Percentiles rank a stretch among this genome's conserved stretches.
Evolutionary conservation across 2,888 invertebrate genomes (phyloP).

Genomic region (Pilophorus perplexus): DNA sequence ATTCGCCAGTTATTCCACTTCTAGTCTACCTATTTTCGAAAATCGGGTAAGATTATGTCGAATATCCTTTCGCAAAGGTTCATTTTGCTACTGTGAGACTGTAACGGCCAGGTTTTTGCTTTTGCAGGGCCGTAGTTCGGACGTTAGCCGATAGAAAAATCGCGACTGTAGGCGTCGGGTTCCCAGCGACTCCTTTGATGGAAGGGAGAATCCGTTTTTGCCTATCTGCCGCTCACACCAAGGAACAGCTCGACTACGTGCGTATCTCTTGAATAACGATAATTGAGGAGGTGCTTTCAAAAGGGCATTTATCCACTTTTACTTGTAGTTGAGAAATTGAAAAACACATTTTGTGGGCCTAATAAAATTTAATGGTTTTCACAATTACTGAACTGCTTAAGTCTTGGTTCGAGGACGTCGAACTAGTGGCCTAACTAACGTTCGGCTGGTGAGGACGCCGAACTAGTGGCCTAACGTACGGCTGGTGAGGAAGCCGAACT

Average conservation of each 20-base stretch:
- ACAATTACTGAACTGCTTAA: too few relatives aligned
- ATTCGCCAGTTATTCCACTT: conserved; percentile 96
- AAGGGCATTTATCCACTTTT: not conserved
- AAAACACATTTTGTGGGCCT: too few relatives aligned
- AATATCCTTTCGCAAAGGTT: not conserved
- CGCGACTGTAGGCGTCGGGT: conserved; percentile 94
- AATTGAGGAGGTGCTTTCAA: not conserved
- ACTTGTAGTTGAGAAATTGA: too few relatives aligned
- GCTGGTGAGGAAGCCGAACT: too few relatives aligned
- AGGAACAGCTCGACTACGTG: conserved; percentile 85
- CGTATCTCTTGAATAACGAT: too few relatives aligned
- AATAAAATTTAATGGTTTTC: too few relatives aligned
- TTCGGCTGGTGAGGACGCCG: too few relatives aligned
- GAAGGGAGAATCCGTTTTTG: conserved; percentile 92
- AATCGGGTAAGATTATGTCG: conserved; percentile 69
- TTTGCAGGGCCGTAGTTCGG: conserved; percentile 75
- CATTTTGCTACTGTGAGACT: not conserved
- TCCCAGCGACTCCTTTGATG: conserved; percentile 94
- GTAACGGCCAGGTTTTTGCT: not conserved
- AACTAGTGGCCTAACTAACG: too few relatives aligned
- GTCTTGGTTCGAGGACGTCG: too few relatives aligned
- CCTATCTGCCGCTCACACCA: conserved; percentile 91
- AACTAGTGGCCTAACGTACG: too few relatives aligned
- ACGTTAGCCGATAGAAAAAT: conserved; percentile 76
- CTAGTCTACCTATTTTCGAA: conserved; percentile 92